Evolutionary conservation across 1,140 invertebrate genomes (phyloP), one percentile per base, ranked within the genome.

Genomic region (Choristoneura fumiferana): DNA sequence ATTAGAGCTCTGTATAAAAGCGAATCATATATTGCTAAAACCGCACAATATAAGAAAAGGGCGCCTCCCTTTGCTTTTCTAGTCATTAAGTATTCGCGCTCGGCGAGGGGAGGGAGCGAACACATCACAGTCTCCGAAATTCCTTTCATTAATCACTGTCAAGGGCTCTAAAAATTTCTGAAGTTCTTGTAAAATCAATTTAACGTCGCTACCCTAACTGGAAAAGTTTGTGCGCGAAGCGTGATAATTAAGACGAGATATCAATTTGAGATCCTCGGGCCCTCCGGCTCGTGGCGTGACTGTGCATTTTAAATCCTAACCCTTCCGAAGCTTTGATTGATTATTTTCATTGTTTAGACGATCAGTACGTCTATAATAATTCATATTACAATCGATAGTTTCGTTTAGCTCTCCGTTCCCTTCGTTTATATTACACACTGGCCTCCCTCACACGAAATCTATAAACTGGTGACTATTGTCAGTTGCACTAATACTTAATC

Each of bases 101-200:
- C 62, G 71, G 68, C 69, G 70, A 65, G 68, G 57, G 43, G 34
- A 53, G 65, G 55, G 60, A 67, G 62, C 60, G 71, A 69, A 72
- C 71, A 72, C 71, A 65, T 74, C 71, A 61, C 68, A 70, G 70
- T 69, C 78, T 78, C 72, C 65, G 34, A 80, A 86, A 87, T 81
- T 80, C 73, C 79, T 69, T 78, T 81, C 80, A 86, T 88, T 88
- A 85, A 88, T 88, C 85, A 88, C 78, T 84, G 83, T 85, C 81
- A 68, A 74, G 79, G 63, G 80, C 71, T 78, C 78, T 84, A 89
- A 87, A 89, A 82, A 84, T 82, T 83, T 84, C 72, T 69, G 72
- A 88, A 86, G 79, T 77, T 76, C 77, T 71, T 73, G 73, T 73
- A 71, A 78, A 88, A 84, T 85, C 81, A 88, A 88, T 88, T 88